phyloP scores from a whole-genome alignment of 2,113 vertebrate genomes.

The Paracanthobrama guichenoti region DNA sequence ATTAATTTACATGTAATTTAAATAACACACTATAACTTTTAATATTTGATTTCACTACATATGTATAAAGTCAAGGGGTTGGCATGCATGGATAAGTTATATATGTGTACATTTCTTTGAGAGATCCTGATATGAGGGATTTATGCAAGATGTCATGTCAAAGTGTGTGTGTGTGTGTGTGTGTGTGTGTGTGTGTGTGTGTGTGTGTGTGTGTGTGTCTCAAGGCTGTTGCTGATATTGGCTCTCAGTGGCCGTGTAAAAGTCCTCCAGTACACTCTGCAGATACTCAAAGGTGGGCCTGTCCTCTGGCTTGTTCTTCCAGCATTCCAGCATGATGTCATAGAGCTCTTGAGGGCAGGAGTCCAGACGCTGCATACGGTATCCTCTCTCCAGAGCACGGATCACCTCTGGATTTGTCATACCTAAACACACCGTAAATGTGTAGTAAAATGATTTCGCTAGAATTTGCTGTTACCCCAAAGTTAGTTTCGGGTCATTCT shows the following conservation, averaged over 20 bases:
- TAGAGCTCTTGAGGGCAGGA: slow-evolving; percentile 88
- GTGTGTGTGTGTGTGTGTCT: slow-evolving; percentile 47
- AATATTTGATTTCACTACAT: slow-evolving; percentile 6
- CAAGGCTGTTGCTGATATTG: slow-evolving; percentile 93
- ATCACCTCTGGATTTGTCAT: slow-evolving; percentile 95
- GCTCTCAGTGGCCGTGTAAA: slow-evolving; percentile 93
- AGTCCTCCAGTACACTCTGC: slow-evolving; percentile 94
- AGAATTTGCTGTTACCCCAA: no score
- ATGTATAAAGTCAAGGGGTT: slow-evolving; percentile 24
- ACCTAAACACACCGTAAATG: slow-evolving; percentile 69
- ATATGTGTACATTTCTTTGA: slow-evolving; percentile 25
- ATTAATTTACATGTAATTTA: not conserved
- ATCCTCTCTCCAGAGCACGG: slow-evolving; percentile 83
- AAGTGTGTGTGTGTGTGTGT: slow-evolving; percentile 31
- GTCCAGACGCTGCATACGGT: slow-evolving; percentile 86
- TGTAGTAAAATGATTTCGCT: no score
- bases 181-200: no score
- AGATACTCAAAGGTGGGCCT: slow-evolving; percentile 93
- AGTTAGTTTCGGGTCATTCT: not conserved
- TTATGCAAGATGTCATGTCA: not conserved
- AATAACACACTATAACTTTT: not conserved
- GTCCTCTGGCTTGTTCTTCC: slow-evolving; percentile 88
- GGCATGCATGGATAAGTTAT: slow-evolving; percentile 9
- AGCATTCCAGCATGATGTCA: slow-evolving; percentile 88
- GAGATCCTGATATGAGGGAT: slow-evolving; percentile 9